Conservation (phyloP, 2,888 invertebrate genomes). For the Leptopilina syphax region DNA sequence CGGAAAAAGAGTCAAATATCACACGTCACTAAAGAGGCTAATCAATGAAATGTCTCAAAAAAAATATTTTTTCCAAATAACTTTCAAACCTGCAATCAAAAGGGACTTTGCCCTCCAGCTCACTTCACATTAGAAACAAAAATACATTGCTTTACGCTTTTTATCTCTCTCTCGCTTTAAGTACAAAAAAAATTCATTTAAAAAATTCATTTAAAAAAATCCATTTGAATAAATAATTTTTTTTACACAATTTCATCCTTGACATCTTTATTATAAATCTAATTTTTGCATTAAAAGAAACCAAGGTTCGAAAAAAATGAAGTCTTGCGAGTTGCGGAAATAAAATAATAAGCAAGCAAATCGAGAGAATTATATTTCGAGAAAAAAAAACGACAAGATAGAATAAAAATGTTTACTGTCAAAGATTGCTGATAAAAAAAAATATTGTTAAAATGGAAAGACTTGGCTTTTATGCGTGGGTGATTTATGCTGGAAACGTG, state of each 20-base stretch:
- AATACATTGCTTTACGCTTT: neutral
- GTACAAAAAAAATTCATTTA: too few relatives aligned
- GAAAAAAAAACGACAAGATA: neutral
- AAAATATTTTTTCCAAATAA: conserved; percentile 3
- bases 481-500: conserved; percentile 35
- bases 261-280: too few relatives aligned
- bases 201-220: too few relatives aligned
- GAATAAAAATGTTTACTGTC: neutral
- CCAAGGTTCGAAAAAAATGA: too few relatives aligned
- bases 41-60: conserved; percentile 27
- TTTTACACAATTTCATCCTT: too few relatives aligned
- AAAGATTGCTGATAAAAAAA: neutral
- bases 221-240: too few relatives aligned
- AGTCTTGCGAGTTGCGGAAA: too few relatives aligned
- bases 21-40: conserved; percentile 21
- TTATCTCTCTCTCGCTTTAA: too few relatives aligned
- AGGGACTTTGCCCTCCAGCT: conserved; percentile 20
- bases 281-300: too few relatives aligned
- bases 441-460: conserved; percentile 24
- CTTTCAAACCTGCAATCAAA: neutral
- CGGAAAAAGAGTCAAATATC: conserved; percentile 28
- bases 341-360: too few relatives aligned
- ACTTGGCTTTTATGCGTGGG: conserved; percentile 21
- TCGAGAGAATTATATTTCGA: neutral
- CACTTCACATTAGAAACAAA: neutral